Evolutionary conservation across 2,113 vertebrate genomes (phyloP).

Genomic region (Corvus moneduloides): DNA sequence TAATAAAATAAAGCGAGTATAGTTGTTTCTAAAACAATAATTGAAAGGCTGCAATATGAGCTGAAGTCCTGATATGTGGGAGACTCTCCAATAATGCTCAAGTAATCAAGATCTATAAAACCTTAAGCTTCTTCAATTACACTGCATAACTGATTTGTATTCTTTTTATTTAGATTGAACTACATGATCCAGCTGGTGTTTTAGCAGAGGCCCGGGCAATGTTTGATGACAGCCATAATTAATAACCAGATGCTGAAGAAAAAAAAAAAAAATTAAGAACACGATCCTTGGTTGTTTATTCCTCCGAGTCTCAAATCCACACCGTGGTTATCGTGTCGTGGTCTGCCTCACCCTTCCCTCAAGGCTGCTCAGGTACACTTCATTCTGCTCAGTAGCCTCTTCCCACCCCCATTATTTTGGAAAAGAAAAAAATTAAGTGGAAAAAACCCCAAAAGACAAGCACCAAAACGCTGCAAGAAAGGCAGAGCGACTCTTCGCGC

Average conservation of each 20-base stretch:
- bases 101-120: conserved; percentile 2
- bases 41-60: background rate
- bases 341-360: background rate
- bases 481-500: background rate
- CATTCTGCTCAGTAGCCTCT: background rate
- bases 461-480: background rate
- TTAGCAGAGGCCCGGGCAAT: conserved; percentile 63
- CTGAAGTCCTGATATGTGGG: background rate
- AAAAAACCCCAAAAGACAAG: background rate
- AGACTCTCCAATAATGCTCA: background rate
- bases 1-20: background rate
- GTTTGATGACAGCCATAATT: conserved; percentile 15
- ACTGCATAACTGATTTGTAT: background rate
- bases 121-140: background rate
- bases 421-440: background rate
- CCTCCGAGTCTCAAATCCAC: background rate
- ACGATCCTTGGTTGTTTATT: background rate
- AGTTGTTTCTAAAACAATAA: background rate
- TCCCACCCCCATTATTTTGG: background rate
- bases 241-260: background rate
- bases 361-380: background rate
- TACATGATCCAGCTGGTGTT: conserved; percentile 77
- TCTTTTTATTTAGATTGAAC: conserved; percentile 72
- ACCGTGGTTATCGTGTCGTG: fast-evolving
- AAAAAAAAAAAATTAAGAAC: background rate